Percentiles rank a stretch among this genome's conserved stretches.
Conservation (phyloP, 2,888 invertebrate genomes). For the Melipona bicolor region DNA sequence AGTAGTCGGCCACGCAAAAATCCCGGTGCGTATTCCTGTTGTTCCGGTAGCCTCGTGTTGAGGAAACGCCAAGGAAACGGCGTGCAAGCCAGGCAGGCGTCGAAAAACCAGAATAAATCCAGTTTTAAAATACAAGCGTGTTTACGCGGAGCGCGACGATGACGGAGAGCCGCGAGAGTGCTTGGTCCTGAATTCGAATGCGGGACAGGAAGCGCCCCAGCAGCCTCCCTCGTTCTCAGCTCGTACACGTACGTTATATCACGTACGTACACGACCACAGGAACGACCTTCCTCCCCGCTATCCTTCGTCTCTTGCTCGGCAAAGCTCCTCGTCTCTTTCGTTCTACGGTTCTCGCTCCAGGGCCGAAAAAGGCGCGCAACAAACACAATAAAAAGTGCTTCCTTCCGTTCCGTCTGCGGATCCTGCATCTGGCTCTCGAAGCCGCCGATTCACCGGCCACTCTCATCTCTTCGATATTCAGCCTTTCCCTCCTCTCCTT, state of each 20-base stretch:
- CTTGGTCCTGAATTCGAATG: slow-evolving; percentile 61
- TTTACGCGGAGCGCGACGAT: slow-evolving; percentile 28
- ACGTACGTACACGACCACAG: slow-evolving; percentile 16
- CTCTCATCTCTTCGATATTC: slow-evolving; percentile 42
- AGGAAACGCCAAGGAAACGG: neutral
- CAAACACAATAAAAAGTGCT: slow-evolving; percentile 72
- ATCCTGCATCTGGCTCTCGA: slow-evolving; percentile 73
- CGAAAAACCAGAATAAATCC: slow-evolving; percentile 28
- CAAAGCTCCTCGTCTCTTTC: neutral
- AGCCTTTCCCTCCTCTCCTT: slow-evolving; percentile 3
- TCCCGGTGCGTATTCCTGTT: neutral
- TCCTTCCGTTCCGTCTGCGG: slow-evolving; percentile 74
- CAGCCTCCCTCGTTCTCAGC: slow-evolving; percentile 52
- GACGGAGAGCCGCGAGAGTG: neutral
- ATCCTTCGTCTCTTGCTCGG: neutral
- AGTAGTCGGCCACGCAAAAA: slow-evolving; percentile 10
- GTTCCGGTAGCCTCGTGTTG: neutral
- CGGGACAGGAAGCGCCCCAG: slow-evolving; percentile 66
- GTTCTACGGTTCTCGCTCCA: slow-evolving; percentile 11
- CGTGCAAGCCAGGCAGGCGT: neutral
- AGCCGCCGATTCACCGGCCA: slow-evolving; percentile 49
- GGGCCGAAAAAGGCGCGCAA: slow-evolving; percentile 58
- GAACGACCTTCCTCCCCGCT: slow-evolving; percentile 51
- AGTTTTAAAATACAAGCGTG: slow-evolving; percentile 51
- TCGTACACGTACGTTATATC: slow-evolving; percentile 1